Conservation (phyloP, 2,797 vertebrate genomes). For the Artibeus lituratus region DNA sequence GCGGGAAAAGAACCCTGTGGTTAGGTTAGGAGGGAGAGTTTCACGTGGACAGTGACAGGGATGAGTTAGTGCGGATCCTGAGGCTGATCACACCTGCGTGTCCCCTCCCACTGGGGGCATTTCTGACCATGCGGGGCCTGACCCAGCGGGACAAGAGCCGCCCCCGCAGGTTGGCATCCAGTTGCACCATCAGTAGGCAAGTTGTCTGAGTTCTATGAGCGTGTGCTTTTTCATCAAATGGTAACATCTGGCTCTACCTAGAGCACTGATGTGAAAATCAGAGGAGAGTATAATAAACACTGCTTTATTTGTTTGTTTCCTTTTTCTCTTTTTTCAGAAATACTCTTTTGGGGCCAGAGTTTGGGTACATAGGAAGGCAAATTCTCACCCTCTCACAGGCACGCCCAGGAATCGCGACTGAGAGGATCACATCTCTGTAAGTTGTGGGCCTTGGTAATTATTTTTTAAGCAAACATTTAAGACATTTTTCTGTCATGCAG, state of each 20-base stretch:
- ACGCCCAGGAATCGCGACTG: neutral
- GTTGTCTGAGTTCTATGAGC: neutral
- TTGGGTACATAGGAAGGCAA: neutral
- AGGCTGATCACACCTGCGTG: neutral
- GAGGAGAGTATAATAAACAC: neutral
- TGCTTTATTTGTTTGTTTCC: neutral
- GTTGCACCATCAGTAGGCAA: neutral
- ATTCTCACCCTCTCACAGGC: neutral
- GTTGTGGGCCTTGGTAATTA: constrained; percentile 29
- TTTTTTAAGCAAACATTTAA: neutral
- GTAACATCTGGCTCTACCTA: neutral
- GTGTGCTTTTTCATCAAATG: too few species aligned
- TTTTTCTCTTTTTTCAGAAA: constrained; percentile 43
- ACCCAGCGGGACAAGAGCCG: too few species aligned
- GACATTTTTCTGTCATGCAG: neutral
- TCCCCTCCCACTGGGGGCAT: neutral
- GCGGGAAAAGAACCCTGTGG: neutral
- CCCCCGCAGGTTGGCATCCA: neutral
- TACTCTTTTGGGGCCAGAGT: neutral
- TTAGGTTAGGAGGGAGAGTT: too few species aligned
- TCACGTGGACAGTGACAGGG: neutral
- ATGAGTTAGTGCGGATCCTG: neutral
- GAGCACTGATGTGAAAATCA: neutral
- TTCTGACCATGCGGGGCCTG: neutral
- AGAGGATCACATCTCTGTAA: constrained; percentile 28